A percentile compares a stretch with the other conserved stretches of the same genome.
phyloP scores from a whole-genome alignment of 53 echinoderm and acorn worm genomes.

The Antedon mediterranea region DNA sequence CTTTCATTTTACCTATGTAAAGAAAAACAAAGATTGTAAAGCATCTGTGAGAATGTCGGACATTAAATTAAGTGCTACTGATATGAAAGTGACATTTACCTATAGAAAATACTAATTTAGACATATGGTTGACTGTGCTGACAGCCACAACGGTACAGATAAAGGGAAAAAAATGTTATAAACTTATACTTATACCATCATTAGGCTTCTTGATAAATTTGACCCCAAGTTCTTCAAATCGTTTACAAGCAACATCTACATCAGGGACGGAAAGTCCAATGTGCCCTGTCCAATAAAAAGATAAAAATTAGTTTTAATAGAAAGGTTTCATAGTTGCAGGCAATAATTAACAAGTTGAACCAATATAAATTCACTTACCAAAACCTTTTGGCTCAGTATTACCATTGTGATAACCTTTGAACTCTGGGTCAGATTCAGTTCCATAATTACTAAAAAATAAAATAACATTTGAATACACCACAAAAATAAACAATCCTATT shows the following conservation, averaged over 20 bases:
- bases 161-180: neutral
- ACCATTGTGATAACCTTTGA: conserved; percentile 83
- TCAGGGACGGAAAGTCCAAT: conserved; percentile 77
- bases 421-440: conserved; percentile 62
- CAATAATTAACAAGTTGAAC: no score
- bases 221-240: conserved; percentile 82
- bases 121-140: no score
- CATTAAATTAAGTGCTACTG: no score
- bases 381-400: conserved; percentile 85
- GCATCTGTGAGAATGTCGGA: neutral
- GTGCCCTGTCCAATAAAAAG: conserved; percentile 34
- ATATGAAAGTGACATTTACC: no score
- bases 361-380: conserved; percentile 33
- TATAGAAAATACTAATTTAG: no score
- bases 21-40: neutral
- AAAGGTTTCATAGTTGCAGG: no score
- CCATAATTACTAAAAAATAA: conserved; percentile 75
- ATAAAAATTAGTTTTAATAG: no score
- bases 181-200: conserved; percentile 42
- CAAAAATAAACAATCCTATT: no score
- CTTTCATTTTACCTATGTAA: conserved; percentile 57
- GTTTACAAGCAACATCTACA: conserved; percentile 69
- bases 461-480: no score
- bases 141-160: no score
- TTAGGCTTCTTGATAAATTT: conserved; percentile 74